A percentile compares a stretch with the other conserved stretches of the same genome.
These are phyloP conservation scores for Halcyon badia DNA, from an alignment of 2,797 vertebrate genomes.

Conservation along the genomic window DNA sequence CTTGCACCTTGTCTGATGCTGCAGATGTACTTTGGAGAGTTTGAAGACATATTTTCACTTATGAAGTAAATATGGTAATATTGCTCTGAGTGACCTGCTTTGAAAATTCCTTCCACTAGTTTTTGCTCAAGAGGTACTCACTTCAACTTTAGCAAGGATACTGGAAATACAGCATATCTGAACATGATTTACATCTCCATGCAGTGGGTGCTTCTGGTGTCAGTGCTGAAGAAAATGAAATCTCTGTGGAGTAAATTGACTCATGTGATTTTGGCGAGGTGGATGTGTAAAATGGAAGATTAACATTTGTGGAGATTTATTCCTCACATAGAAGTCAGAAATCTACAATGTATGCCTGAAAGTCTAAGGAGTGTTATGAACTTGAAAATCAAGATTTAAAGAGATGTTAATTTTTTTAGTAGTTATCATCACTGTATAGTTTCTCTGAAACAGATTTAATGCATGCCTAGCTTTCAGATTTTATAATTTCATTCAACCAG, in stretches of 20 bases:
- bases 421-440: not conserved
- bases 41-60: not conserved
- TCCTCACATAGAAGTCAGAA: not conserved
- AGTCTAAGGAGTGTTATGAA: not conserved
- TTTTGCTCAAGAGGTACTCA: not conserved
- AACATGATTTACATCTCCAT: not conserved
- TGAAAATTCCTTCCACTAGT: not conserved
- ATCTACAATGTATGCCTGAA: not conserved
- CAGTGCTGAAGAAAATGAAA: not conserved
- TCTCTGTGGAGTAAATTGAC: conserved; percentile 7
- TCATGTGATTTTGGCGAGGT: conserved; percentile 17
- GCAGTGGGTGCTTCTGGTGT: not conserved
- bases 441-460: not conserved
- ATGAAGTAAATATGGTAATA: not conserved
- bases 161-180: not conserved
- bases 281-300: conserved; percentile 5
- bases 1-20: not conserved
- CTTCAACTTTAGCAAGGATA: not conserved
- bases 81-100: not conserved
- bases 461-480: not conserved
- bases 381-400: conserved; percentile 17
- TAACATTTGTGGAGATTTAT: not conserved
- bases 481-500: not conserved
- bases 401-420: not conserved
- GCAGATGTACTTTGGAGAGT: not conserved